Evolutionary conservation across 1,140 invertebrate genomes (phyloP).

Genomic region (Chironomus striatipennis): DNA sequence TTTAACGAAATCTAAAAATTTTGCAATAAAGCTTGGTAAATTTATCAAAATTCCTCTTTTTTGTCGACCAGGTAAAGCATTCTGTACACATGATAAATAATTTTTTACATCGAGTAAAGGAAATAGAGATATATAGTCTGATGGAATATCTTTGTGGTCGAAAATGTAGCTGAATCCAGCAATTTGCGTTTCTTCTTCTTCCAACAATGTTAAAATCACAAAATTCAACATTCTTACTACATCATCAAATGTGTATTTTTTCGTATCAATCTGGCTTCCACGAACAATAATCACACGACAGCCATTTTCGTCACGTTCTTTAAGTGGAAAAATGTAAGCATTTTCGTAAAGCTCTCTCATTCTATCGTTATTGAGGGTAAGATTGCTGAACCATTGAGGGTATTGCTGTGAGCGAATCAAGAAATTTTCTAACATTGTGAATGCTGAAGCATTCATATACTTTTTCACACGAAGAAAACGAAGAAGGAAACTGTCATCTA

Average conservation of each 20-base stretch:
- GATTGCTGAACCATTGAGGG: conserved; percentile 65
- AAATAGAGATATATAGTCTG: background rate
- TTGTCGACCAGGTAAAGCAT: conserved; percentile 57
- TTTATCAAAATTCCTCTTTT: conserved; percentile 59
- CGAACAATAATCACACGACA: conserved; percentile 2
- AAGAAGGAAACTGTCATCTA: conserved; percentile 61
- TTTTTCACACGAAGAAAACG: conserved; percentile 72
- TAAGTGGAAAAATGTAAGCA: conserved; percentile 62
- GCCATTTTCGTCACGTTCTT: conserved; percentile 4
- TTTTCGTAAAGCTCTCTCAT: conserved; percentile 58
- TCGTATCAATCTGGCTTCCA: conserved; percentile 42
- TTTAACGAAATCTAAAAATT: conserved; percentile 62
- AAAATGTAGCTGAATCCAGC: conserved; percentile 48
- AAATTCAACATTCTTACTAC: conserved; percentile 50
- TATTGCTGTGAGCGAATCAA: conserved; percentile 63
- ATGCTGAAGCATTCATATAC: conserved; percentile 68
- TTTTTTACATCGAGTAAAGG: background rate
- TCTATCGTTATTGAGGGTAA: conserved; percentile 57
- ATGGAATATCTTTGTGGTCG: background rate
- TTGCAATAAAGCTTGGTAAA: conserved; percentile 54
- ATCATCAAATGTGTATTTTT: conserved; percentile 48
- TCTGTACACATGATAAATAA: conserved; percentile 38
- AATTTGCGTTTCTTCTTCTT: conserved; percentile 54
- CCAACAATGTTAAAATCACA: conserved; percentile 51
- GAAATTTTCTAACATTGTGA: conserved; percentile 70